Base-by-base conservation (phyloP, 2,113 vertebrate genomes). In the Tragelaphus scriptus region DNA sequence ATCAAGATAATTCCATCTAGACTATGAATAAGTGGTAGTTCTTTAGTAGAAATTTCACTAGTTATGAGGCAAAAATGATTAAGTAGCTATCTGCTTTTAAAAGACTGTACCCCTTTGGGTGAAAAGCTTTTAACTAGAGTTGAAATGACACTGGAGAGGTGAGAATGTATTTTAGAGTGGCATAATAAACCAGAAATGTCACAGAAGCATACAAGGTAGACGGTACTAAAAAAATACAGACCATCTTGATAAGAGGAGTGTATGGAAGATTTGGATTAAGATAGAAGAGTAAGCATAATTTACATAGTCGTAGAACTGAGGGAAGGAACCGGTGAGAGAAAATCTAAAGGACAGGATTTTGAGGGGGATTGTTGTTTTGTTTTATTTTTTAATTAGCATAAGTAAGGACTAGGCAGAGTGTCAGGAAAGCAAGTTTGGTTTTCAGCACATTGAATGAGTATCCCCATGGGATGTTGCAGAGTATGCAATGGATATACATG, bases 1-100 rank as follows among this genome's bases (percentile, higher is more conserved):
- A 96, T 28, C 49, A 80, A 94, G 68, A 90, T 92, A 90, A 98
- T 81, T 88, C 0, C 88, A 63, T 89, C 40, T 61, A 96, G 2
- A 82, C 3, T 55, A 80, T 55, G 7, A 89, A 91, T 5, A 93
- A 10, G 94, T 10, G 32, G 40, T 6, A 95, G 25, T 77, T 96
- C 25, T 86, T 89, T 23, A 65, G 47, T 32, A 96, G 25, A 88
- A 81, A 93, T 30, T 51, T 91, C 77, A 21, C 21, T 0, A 6
- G 40, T 88, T 10, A 56, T 71, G 17, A n/a, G 71, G 12, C 81
- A 63, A 95, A 94, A 85, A 56, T 12, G 0, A 44, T 93, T 95
- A 53, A 1, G 36, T 16, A 75, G 53, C 81, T 85, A 44, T 86
- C 40, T 93, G 0, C 0, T 61, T 94, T 97, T 79, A 90, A 56